Conservation (phyloP, 2,888 invertebrate species). For the Lasioglossum pauxillum region DNA sequence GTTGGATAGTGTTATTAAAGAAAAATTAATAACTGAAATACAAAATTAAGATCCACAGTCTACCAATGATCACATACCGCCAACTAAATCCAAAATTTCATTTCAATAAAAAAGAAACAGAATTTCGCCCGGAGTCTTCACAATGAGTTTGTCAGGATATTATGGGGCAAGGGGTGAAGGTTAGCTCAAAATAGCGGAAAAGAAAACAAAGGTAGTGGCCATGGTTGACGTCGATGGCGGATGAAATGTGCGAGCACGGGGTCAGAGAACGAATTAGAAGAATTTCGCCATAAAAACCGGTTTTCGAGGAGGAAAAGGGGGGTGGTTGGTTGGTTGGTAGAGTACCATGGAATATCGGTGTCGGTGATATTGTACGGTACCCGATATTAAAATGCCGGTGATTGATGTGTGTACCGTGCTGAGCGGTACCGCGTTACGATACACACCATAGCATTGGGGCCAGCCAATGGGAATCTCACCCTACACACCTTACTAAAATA, state of each 20-base stretch:
- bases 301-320: slow-evolving; percentile 41
- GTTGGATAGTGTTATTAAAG: too few species aligned
- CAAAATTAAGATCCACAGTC: too few species aligned
- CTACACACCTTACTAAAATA: slow-evolving; percentile 79
- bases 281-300: slow-evolving; percentile 80
- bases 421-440: slow-evolving; percentile 69
- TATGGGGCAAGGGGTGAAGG: not conserved
- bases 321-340: slow-evolving; percentile 39
- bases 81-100: too few species aligned
- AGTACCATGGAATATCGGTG: slow-evolving; percentile 74
- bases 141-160: too few species aligned
- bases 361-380: slow-evolving; percentile 82
- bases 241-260: slow-evolving; percentile 21
- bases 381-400: slow-evolving; percentile 84
- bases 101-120: too few species aligned
- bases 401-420: slow-evolving; percentile 84
- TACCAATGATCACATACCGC: too few species aligned
- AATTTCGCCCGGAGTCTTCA: too few species aligned
- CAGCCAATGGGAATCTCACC: slow-evolving; percentile 68
- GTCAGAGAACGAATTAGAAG: slow-evolving; percentile 78
- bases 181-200: not conserved
- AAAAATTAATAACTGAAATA: too few species aligned
- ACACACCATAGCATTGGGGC: slow-evolving; percentile 60
- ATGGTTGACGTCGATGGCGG: slow-evolving; percentile 5
- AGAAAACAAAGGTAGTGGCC: slow-evolving; percentile 1